phyloP scores from a whole-genome alignment of 2,797 vertebrate species.

The Chrysocyon brachyurus region DNA sequence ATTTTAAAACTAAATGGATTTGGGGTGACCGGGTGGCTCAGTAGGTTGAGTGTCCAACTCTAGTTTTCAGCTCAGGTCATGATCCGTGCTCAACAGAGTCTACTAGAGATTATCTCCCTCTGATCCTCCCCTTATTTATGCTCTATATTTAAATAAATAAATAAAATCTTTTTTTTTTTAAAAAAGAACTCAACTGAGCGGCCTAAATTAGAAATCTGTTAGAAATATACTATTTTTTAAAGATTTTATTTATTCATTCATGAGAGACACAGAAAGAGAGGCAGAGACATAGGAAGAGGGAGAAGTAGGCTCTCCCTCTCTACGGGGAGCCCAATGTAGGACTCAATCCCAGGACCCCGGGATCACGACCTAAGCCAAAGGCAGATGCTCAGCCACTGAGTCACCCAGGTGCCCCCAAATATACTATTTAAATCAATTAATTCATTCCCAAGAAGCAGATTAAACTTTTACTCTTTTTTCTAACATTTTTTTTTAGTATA shows the following conservation, averaged over 20 bases:
- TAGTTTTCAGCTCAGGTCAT: neutral
- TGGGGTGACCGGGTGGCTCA: neutral
- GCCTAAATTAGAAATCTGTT: neutral
- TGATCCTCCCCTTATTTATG: neutral
- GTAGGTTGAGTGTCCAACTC: neutral
- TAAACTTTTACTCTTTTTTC: neutral
- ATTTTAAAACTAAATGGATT: constrained; percentile 7
- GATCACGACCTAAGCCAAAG: no score
- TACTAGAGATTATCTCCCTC: neutral
- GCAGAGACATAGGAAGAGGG: no score
- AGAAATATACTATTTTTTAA: neutral
- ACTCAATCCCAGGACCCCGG: no score
- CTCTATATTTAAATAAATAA: no score
- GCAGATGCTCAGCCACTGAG: no score
- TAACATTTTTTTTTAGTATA: neutral
- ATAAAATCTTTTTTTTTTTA: no score
- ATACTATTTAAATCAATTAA: neutral
- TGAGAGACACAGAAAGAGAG: no score
- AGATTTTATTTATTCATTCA: no score
- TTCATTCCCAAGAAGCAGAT: neutral
- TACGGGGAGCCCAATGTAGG: no score
- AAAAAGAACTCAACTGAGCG: neutral
- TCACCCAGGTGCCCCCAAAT: neutral
- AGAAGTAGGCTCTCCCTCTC: no score
- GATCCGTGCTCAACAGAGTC: neutral